These are phyloP conservation scores for Lucinisca nassula DNA, from an alignment of 2,888 invertebrate species.

Conservation along the genomic window DNA sequence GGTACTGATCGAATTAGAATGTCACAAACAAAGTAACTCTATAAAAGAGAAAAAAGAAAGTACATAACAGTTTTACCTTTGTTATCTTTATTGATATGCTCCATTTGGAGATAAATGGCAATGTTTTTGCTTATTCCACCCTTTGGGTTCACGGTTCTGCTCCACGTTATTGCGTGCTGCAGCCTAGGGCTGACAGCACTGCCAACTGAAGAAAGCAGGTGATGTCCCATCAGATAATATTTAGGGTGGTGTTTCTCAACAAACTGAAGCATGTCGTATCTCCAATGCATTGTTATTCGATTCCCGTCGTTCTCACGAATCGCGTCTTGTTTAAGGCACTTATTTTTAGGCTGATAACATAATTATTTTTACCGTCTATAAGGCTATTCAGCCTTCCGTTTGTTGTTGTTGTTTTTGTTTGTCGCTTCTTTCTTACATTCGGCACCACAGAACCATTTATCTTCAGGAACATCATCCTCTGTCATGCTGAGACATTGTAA, in stretches of 20 bases:
- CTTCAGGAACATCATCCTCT: conserved; percentile 20
- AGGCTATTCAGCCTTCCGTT: not conserved
- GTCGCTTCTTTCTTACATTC: not conserved
- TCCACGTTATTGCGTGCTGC: conserved; percentile 26
- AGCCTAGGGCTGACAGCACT: conserved; percentile 31
- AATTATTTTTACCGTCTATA: not conserved
- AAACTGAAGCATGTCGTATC: conserved; percentile 45
- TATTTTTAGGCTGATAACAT: conserved; percentile 19
- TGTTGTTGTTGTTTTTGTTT: not conserved
- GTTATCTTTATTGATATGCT: conserved; percentile 51
- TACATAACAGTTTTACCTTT: no score
- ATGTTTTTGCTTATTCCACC: conserved; percentile 54
- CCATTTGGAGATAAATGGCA: conserved; percentile 60
- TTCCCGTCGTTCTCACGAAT: conserved; percentile 53
- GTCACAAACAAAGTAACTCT: no score
- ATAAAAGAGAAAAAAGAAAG: no score
- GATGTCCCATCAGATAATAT: conserved; percentile 46
- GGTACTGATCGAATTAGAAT: no score
- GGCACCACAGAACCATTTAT: conserved; percentile 10
- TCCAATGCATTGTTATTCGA: conserved; percentile 43
- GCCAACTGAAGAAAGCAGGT: conserved; percentile 31
- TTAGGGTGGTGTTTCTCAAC: conserved; percentile 51
- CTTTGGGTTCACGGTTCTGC: conserved; percentile 50
- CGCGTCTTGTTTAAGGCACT: conserved; percentile 38
- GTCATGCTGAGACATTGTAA: conserved; percentile 17